Conservation (phyloP, 1,140 invertebrate genomes). For the Neocloeon triangulifer region DNA sequence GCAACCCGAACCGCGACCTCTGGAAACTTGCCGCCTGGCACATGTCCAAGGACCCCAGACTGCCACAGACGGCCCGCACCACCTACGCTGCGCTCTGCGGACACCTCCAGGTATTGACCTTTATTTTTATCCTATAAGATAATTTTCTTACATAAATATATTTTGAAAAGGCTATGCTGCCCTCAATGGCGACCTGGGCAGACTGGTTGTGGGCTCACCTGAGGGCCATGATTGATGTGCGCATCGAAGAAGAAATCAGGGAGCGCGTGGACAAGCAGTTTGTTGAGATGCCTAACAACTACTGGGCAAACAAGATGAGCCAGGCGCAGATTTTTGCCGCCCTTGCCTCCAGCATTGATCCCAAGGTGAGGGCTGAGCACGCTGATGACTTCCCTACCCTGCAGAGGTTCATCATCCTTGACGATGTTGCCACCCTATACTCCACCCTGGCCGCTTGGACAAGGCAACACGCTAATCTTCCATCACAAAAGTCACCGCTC, state of each 20-base stretch:
- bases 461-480: no score
- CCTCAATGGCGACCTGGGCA: no score
- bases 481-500: no score
- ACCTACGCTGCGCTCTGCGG: conserved; percentile 36
- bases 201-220: conserved; percentile 80
- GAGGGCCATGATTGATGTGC: conserved; percentile 56
- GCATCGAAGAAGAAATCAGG: conserved; percentile 53
- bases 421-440: no score
- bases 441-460: no score
- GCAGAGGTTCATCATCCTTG: conserved; percentile 57
- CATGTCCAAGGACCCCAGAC: conserved; percentile 30
- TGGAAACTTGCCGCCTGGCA: conserved; percentile 75
- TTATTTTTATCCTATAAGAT: no score
- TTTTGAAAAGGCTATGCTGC: no score
- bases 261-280: conserved; percentile 27
- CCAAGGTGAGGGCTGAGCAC: conserved; percentile 22
- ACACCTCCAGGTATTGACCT: conserved; percentile 47
- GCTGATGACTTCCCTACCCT: no score
- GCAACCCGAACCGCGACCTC: conserved; percentile 68
- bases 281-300: conserved; percentile 22
- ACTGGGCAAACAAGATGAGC: no score
- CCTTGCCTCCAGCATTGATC: conserved; percentile 27
- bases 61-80: conserved; percentile 22
- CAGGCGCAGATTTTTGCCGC: conserved; percentile 47
- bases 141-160: no score